Percentiles rank a stretch among this genome's conserved stretches.
These are phyloP conservation scores for Echinops telfairi DNA, from an alignment of 2,113 vertebrate genomes.

Conservation along the genomic window DNA sequence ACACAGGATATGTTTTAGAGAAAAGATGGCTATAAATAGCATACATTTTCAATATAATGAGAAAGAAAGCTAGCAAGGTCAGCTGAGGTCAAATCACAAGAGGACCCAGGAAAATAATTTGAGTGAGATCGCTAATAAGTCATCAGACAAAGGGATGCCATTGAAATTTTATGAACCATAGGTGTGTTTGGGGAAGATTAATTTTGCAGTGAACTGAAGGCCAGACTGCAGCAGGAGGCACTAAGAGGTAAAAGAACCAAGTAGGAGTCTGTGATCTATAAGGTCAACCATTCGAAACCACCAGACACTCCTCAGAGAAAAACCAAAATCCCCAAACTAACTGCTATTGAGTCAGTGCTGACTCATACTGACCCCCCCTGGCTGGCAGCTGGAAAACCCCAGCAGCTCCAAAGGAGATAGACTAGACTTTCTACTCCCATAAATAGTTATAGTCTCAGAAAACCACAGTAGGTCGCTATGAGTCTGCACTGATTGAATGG, in stretches of 20 bases:
- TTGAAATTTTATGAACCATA: slow-evolving; percentile 37
- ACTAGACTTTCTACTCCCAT: no score
- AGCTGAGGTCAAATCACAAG: neutral
- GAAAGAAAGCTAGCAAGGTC: neutral
- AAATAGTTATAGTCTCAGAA: no score
- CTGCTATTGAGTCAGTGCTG: no score
- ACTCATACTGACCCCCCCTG: no score
- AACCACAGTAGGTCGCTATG: no score
- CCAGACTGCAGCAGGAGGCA: neutral
- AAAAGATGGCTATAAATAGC: neutral
- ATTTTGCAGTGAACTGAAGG: neutral
- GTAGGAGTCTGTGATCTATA: neutral
- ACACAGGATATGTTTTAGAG: neutral
- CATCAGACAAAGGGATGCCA: neutral
- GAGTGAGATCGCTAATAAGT: neutral
- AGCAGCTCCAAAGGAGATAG: no score
- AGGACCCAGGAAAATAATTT: neutral
- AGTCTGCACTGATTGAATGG: no score
- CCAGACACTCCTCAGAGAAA: no score
- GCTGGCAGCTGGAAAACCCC: no score
- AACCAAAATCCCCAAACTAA: no score
- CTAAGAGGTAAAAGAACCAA: neutral
- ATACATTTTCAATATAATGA: neutral
- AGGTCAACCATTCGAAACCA: no score
- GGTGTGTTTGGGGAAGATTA: neutral